Conservation (phyloP, 2,888 invertebrate species). For the Tipula vernalis region DNA sequence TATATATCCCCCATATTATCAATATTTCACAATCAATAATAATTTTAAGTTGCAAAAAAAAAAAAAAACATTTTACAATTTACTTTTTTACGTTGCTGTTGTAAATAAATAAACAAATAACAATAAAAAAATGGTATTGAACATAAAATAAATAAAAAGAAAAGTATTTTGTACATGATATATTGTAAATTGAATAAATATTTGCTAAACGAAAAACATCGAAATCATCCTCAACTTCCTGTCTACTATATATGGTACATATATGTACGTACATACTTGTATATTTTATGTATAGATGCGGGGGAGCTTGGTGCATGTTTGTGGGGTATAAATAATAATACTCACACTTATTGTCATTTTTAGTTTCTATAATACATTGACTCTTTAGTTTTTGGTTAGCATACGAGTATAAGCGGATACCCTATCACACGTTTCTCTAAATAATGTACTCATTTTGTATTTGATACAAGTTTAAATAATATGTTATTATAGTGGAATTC, state of each 20-base stretch:
- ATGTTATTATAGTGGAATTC: background rate
- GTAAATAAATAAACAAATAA: background rate
- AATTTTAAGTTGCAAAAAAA: background rate
- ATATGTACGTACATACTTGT: background rate
- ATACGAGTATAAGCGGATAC: background rate
- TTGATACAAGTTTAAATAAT: background rate
- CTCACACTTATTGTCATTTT: background rate
- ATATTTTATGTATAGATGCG: background rate
- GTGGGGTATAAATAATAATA: background rate
- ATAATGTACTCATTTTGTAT: background rate
- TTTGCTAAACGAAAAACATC: background rate
- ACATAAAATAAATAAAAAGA: conserved; percentile 4
- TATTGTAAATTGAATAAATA: background rate
- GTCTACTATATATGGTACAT: background rate
- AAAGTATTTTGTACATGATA: background rate
- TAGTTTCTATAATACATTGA: background rate
- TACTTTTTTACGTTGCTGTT: background rate
- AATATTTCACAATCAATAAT: too few species aligned
- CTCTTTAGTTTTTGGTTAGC: background rate
- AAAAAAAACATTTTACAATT: background rate
- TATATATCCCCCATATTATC: too few species aligned
- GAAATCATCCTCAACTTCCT: background rate
- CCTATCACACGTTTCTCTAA: background rate
- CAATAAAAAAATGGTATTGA: background rate
- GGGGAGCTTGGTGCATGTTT: background rate